Evolutionary conservation across 1,140 invertebrate species (phyloP).

Genomic region (Saccostrea echinata): DNA sequence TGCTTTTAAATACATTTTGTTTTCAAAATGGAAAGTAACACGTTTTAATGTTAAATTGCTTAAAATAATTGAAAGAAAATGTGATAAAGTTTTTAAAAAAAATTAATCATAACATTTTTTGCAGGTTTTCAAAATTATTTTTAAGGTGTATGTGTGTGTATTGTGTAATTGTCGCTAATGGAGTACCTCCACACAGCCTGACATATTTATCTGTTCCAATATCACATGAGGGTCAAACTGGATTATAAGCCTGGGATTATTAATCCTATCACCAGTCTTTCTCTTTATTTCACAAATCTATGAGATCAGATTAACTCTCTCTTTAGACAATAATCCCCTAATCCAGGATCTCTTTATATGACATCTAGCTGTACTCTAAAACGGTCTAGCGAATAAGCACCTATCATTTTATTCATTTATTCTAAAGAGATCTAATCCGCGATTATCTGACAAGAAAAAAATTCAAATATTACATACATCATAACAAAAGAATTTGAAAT

Average conservation of each 20-base stretch:
- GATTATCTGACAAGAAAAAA: slow-evolving; percentile 37
- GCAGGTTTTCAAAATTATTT: neutral
- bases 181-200: neutral
- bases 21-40: neutral
- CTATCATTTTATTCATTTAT: slow-evolving; percentile 4
- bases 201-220: slow-evolving; percentile 28
- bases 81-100: neutral
- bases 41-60: neutral
- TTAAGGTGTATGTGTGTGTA: neutral
- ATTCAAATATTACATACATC: slow-evolving; percentile 27
- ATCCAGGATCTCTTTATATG: slow-evolving; percentile 19
- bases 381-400: neutral
- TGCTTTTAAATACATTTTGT: neutral
- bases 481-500: slow-evolving; percentile 29
- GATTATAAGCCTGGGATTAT: slow-evolving; percentile 17
- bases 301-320: slow-evolving; percentile 30
- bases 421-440: neutral
- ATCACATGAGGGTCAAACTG: slow-evolving; percentile 9
- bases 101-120: no score
- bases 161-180: neutral
- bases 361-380: slow-evolving; percentile 31
- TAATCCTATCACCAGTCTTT: slow-evolving; percentile 38
- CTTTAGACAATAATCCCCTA: slow-evolving; percentile 37
- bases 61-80: neutral
- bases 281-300: slow-evolving; percentile 33